Evolutionary conservation across 2,113 vertebrate genomes (phyloP), one percentile per base, ranked within the genome.

Genomic region (Coturnix japonica): DNA sequence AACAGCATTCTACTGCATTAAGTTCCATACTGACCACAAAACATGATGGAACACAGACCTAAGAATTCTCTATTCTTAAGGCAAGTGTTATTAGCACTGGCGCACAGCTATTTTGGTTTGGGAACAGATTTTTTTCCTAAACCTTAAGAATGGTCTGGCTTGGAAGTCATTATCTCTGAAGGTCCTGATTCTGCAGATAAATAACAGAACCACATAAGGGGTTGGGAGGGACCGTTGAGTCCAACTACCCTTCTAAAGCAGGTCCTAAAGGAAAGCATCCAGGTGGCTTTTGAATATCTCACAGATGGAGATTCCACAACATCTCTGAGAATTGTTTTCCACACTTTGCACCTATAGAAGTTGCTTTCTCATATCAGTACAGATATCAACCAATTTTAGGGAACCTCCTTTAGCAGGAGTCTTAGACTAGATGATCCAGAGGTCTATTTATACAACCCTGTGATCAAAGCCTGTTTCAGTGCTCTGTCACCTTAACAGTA

Each of bases 1-100:
- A 13, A 43, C 2, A 33, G 3, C 0, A 1, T 20, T 56, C 5
- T 31, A n/a, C 30, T 28, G 3, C 0, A 1, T 26, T 0, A 49
- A 31, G 5, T 17, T 33, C 47, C 5, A 6, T 51, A 23, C 49
- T 37, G 28, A n/a, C 10, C 0, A 0, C 25, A 72, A 54, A 49
- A 12, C 35, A 39, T 0, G 0, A 37, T 21, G 39, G 30, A 76
- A 33, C 12, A 5, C 2, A 5, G 9, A 39, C 22, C 44, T 85
- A 43, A 14, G 13, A 49, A 44, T 20, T 11, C 41, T 75, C 3
- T 5, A 0, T 35, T 13, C 33, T 78, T 47, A 44, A n/a, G 20
- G 20, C 9, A 61, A 7, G 25, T 12, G 6, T 53, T 80, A 4
- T 14, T 28, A 33, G 0, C 9, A 53, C 70, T 37, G 25, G 8